A percentile compares a stretch with the other conserved stretches of the same genome.
Evolutionary conservation across 2,888 invertebrate species (phyloP).

Genomic region (Leptinotarsa juncta): DNA sequence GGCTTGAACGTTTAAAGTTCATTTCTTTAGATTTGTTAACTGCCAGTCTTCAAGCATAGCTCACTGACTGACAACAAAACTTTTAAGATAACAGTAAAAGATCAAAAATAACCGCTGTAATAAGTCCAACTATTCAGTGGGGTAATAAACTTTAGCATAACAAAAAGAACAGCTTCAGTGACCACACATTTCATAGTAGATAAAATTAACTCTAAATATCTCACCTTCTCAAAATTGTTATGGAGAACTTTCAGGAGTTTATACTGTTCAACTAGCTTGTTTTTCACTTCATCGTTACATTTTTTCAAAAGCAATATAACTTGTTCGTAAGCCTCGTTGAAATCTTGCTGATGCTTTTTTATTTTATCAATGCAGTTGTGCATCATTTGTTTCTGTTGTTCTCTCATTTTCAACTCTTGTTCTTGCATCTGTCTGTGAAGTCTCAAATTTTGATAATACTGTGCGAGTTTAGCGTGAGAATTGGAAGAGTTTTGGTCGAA

Average conservation of each 20-base stretch:
- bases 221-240: constrained; percentile 63
- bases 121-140: no score
- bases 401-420: constrained; percentile 68
- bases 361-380: constrained; percentile 67
- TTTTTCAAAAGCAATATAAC: constrained; percentile 66
- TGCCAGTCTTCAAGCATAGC: no score
- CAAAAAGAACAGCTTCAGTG: no score
- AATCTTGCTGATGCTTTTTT: constrained; percentile 70
- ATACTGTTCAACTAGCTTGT: constrained; percentile 61
- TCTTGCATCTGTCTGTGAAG: constrained; percentile 67
- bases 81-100: no score
- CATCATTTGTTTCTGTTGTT: constrained; percentile 53
- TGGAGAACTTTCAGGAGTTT: constrained; percentile 64
- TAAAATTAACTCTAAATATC: no score
- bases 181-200: no score
- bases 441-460: constrained; percentile 62
- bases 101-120: no score
- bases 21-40: no score
- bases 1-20: no score
- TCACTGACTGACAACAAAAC: no score
- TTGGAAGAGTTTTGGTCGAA: constrained; percentile 69
- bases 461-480: constrained; percentile 69
- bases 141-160: no score
- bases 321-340: constrained; percentile 70
- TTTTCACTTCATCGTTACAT: constrained; percentile 46